These are phyloP conservation scores for Ceramica pisi DNA, from an alignment of 2,888 invertebrate genomes.

Conservation along the genomic window DNA sequence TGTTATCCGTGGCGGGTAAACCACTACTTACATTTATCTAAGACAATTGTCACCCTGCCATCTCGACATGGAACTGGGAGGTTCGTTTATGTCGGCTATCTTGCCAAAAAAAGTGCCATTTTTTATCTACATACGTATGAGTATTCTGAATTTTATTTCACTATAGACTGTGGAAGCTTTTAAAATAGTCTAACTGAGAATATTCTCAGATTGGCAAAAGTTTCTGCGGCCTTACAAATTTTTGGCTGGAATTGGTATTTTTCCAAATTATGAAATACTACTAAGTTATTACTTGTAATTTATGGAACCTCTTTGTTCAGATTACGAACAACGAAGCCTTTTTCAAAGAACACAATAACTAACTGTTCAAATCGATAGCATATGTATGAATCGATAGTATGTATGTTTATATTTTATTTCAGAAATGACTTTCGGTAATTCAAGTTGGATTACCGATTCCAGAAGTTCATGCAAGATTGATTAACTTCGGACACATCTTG, in stretches of 20 bases:
- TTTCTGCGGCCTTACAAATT: slow-evolving; percentile 44
- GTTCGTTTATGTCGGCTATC: background rate
- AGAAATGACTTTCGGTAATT: background rate
- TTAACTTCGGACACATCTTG: slow-evolving; percentile 20
- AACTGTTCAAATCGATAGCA: slow-evolving; percentile 7
- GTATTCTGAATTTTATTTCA: slow-evolving; percentile 14
- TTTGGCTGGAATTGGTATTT: slow-evolving; percentile 56
- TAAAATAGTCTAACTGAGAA: slow-evolving; percentile 29
- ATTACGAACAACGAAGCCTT: slow-evolving; percentile 31
- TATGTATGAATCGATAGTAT: no score
- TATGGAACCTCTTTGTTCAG: slow-evolving; percentile 37
- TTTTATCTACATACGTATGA: background rate
- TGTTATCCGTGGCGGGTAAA: background rate
- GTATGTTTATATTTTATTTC: background rate
- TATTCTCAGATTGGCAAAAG: slow-evolving; percentile 57
- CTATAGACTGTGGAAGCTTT: slow-evolving; percentile 12
- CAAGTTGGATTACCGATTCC: no score
- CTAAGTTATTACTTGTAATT: slow-evolving; percentile 46
- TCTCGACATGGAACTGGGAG: background rate
- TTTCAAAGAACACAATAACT: slow-evolving; percentile 1
- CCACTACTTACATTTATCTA: background rate
- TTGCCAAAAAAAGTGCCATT: slow-evolving; percentile 8
- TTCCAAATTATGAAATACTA: slow-evolving; percentile 59
- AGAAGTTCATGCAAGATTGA: slow-evolving; percentile 1
- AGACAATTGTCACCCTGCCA: background rate